Evolutionary conservation across 2,888 invertebrate species (phyloP).

Genomic region (Nezara viridula): DNA sequence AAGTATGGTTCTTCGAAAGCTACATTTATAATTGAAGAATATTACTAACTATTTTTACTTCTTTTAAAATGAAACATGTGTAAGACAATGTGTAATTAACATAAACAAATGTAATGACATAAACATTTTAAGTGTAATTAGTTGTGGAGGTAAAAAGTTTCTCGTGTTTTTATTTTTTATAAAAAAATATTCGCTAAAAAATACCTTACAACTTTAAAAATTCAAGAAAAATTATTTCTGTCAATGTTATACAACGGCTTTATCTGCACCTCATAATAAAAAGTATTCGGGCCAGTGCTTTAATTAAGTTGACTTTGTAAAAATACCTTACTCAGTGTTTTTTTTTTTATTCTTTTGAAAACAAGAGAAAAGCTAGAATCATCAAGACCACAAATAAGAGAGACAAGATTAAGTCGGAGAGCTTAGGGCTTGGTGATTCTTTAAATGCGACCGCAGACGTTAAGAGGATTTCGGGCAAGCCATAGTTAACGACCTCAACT

Average conservation of each 20-base stretch:
- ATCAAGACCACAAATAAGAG: not conserved
- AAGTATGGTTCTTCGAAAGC: too few relatives aligned
- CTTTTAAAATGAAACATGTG: too few relatives aligned
- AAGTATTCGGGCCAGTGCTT: not conserved
- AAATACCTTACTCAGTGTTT: not conserved
- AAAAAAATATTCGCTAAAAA: not conserved
- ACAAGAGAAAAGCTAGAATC: not conserved
- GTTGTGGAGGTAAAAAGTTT: not conserved
- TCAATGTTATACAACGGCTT: not conserved
- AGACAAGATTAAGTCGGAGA: not conserved
- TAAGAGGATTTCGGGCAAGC: not conserved
- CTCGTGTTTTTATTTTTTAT: too few relatives aligned
- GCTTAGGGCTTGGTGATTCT: not conserved
- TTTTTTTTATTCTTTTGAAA: not conserved
- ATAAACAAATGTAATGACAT: too few relatives aligned
- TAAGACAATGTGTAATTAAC: too few relatives aligned
- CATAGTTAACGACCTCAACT: not conserved
- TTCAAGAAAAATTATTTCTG: too few relatives aligned
- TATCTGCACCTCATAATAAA: not conserved
- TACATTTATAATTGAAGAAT: too few relatives aligned
- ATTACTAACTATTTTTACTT: too few relatives aligned
- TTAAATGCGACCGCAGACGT: not conserved
- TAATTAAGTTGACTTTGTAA: slow-evolving; percentile 18
- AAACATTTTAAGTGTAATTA: too few relatives aligned
- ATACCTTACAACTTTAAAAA: not conserved